Conservation (phyloP, 2,113 vertebrate species). For the Vidua macroura region DNA sequence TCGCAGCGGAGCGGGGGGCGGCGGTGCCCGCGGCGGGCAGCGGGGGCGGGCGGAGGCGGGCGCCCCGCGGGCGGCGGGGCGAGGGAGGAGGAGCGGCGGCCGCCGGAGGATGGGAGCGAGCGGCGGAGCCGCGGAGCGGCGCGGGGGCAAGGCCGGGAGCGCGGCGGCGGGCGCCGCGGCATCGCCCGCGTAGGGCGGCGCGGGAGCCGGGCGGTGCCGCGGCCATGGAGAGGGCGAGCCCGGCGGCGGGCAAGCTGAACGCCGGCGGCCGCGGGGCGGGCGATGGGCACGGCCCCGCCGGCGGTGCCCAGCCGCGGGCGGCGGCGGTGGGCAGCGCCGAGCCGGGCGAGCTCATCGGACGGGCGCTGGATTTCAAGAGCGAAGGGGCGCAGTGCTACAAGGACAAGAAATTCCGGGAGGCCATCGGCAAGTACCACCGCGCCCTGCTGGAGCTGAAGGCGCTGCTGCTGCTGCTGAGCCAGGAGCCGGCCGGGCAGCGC, state of each 20-base stretch:
- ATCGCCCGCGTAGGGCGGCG: no score
- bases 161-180: no score
- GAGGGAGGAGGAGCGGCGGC: no score
- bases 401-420: slow-evolving; percentile 98
- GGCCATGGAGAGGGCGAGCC: no score
- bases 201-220: no score
- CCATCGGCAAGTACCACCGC: slow-evolving; percentile 98
- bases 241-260: no score
- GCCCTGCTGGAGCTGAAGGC: slow-evolving; percentile 96
- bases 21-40: neutral
- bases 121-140: no score
- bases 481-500: slow-evolving; percentile 78
- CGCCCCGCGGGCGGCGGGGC: no score
- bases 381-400: slow-evolving; percentile 97
- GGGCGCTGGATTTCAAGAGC: slow-evolving; percentile 93
- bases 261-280: no score
- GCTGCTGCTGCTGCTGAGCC: slow-evolving; percentile 76
- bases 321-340: slow-evolving; percentile 50
- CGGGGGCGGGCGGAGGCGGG: no score
- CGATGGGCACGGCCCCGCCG: neutral
- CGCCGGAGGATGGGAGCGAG: no score
- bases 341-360: slow-evolving; percentile 81
- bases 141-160: no score
- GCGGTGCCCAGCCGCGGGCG: neutral
- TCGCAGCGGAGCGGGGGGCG: neutral